Evolutionary conservation across 2,113 vertebrate species (phyloP).

Genomic region (Budorcas taxicolor): DNA sequence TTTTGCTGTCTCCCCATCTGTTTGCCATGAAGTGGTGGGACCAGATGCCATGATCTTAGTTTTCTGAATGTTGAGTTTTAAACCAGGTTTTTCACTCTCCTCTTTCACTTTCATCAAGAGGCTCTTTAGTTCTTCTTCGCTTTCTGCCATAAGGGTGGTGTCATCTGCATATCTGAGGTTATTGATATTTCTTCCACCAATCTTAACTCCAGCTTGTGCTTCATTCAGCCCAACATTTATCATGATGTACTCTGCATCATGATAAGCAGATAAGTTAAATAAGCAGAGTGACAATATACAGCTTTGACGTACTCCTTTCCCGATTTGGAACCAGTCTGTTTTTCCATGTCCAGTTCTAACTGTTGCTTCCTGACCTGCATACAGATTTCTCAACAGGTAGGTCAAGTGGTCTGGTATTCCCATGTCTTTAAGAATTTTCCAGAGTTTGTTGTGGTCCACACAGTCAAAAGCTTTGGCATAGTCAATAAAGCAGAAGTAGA

Average conservation of each 20-base stretch:
- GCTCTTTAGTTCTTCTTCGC: rapidly evolving
- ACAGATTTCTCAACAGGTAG: background rate
- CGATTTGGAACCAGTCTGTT: background rate
- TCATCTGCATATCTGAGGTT: background rate
- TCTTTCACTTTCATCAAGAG: background rate
- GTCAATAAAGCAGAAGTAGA: background rate
- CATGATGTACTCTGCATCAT: background rate
- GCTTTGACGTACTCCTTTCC: background rate
- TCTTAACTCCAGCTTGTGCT: background rate
- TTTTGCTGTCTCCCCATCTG: background rate
- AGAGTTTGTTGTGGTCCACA: background rate
- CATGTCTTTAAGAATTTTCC: background rate
- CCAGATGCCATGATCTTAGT: background rate
- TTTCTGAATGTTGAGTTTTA: background rate
- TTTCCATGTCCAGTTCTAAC: background rate
- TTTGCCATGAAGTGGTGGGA: background rate
- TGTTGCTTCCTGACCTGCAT: background rate
- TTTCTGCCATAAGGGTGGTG: background rate
- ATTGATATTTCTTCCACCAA: background rate
- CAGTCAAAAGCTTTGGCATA: background rate
- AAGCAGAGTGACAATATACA: background rate
- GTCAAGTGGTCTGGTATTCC: background rate
- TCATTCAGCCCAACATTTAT: background rate
- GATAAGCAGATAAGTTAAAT: too few relatives aligned
- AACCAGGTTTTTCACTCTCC: background rate